Evolutionary conservation across 2,888 invertebrate species (phyloP).

Genomic region (Muschampia plurimacula): DNA sequence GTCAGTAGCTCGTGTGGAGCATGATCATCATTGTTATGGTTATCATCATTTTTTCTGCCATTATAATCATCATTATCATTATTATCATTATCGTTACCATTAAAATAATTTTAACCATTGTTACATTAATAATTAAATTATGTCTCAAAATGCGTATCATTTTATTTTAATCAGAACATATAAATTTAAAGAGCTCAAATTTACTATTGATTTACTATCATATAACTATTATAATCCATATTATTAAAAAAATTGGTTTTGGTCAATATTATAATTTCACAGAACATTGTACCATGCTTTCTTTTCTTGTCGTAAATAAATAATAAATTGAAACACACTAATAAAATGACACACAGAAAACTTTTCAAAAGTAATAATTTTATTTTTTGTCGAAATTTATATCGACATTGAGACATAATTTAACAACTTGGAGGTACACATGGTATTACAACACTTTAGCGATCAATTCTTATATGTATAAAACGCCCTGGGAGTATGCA

Average conservation of each 20-base stretch:
- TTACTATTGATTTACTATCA: too few species aligned
- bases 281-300: too few species aligned
- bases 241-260: too few species aligned
- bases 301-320: neutral
- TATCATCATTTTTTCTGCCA: slow-evolving; percentile 38
- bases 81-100: slow-evolving; percentile 13
- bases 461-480: neutral
- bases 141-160: neutral
- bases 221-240: too few species aligned
- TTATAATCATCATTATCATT: slow-evolving; percentile 27
- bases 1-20: slow-evolving; percentile 68
- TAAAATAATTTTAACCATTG: neutral
- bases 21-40: slow-evolving; percentile 46
- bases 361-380: too few species aligned
- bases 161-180: too few species aligned
- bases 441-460: neutral
- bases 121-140: neutral
- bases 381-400: neutral
- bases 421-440: neutral
- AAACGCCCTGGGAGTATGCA: neutral
- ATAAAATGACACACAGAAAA: too few species aligned
- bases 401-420: slow-evolving; percentile 2
- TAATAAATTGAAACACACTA: too few species aligned
- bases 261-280: too few species aligned
- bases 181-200: too few species aligned